Percentiles rank a stretch among this genome's conserved stretches.
phyloP scores from a whole-genome alignment of 92 coral and sea anemone species.

The Nematostella vectensis region DNA sequence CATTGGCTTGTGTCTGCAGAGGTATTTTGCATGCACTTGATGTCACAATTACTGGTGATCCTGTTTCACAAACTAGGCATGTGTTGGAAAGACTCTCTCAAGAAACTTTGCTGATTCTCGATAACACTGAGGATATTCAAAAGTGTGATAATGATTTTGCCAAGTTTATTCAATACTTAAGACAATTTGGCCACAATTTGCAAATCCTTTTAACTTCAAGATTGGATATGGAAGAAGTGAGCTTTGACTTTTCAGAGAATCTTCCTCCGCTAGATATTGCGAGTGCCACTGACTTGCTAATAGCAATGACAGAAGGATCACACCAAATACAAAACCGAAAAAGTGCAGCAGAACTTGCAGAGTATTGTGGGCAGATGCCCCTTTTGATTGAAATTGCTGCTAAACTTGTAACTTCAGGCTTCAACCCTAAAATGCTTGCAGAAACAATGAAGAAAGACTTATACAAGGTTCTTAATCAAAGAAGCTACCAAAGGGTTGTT shows the following conservation, averaged over 20 bases:
- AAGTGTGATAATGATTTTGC: constrained; percentile 14
- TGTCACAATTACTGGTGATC: constrained; percentile 14
- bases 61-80: constrained; percentile 8
- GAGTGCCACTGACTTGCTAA: constrained; percentile 1
- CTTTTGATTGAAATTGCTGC: constrained; percentile 41
- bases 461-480: constrained; percentile 15
- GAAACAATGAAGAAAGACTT: constrained; percentile 11
- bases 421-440: constrained; percentile 23
- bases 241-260: constrained; percentile 8
- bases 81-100: constrained; percentile 1
- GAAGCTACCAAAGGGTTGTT: constrained; percentile 1
- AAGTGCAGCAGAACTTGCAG: constrained; percentile 28
- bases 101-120: constrained; percentile 29
- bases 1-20: constrained; percentile 8
- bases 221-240: background rate
- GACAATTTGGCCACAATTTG: constrained; percentile 4
- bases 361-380: constrained; percentile 39
- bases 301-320: background rate
- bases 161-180: constrained; percentile 17
- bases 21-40: constrained; percentile 11
- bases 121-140: constrained; percentile 44
- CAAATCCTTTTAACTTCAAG: constrained; percentile 15
- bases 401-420: constrained; percentile 7
- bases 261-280: constrained; percentile 5
- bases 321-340: background rate